A percentile compares a stretch with the other conserved stretches of the same genome.
Evolutionary conservation across 2,797 vertebrate species (phyloP).

Genomic region (Danionella dracula): DNA sequence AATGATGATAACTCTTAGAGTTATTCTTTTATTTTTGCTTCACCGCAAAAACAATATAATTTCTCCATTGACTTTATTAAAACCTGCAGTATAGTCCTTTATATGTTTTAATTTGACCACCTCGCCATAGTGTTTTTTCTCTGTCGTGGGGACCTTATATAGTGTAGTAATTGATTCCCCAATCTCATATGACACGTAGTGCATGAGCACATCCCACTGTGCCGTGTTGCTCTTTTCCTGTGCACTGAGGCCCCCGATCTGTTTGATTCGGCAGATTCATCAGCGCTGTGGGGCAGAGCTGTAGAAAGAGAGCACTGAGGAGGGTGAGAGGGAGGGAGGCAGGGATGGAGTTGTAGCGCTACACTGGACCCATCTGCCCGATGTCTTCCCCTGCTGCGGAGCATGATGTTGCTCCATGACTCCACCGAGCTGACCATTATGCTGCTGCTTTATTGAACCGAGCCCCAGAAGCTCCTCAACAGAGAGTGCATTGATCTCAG

Average conservation of each 20-base stretch:
- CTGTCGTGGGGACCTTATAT: no score
- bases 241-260: constrained; percentile 23
- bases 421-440: constrained; percentile 68
- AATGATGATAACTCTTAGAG: no score
- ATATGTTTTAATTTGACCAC: no score
- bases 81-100: no score
- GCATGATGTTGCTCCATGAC: constrained; percentile 76
- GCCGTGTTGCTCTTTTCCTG: constrained; percentile 23
- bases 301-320: constrained; percentile 45
- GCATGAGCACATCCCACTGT: neutral
- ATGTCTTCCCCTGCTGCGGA: constrained; percentile 77
- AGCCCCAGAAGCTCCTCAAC: constrained; percentile 43
- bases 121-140: no score
- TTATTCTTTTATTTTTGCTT: no score
- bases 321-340: constrained; percentile 40
- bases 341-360: constrained; percentile 70
- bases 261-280: constrained; percentile 37
- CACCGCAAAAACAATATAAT: no score
- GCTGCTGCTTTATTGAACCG: constrained; percentile 48
- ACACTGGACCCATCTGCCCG: constrained; percentile 79
- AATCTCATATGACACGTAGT: neutral
- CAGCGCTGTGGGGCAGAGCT: constrained; percentile 31
- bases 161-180: constrained; percentile 11
- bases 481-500: constrained; percentile 34
- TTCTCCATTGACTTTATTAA: no score